Percentiles rank a stretch among this genome's conserved stretches.
Conservation (phyloP, 2,888 invertebrate species). For the Busseola fusca region DNA sequence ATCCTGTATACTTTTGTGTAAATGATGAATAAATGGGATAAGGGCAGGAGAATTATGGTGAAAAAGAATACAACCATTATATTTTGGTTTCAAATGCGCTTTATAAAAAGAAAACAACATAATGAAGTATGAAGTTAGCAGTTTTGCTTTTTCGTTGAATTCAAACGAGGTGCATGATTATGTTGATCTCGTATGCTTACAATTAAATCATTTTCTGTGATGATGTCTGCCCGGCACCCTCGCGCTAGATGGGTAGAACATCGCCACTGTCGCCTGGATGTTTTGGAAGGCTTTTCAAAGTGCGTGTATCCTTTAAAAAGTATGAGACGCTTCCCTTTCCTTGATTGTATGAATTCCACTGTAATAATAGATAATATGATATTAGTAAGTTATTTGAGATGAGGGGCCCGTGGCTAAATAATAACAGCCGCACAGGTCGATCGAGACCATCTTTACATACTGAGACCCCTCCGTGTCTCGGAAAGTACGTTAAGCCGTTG, state of each 20-base stretch:
- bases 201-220: slow-evolving; percentile 21
- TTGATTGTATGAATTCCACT: slow-evolving; percentile 31
- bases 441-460: too few species aligned
- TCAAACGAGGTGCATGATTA: slow-evolving; percentile 25
- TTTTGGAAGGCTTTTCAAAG: slow-evolving; percentile 43
- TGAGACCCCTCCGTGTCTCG: too few species aligned
- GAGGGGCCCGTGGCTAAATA: too few species aligned
- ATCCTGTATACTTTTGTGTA: too few species aligned
- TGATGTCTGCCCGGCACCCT: slow-evolving; percentile 35
- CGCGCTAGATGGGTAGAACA: slow-evolving; percentile 32
- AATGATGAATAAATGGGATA: too few species aligned
- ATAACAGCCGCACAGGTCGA: too few species aligned
- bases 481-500: too few species aligned
- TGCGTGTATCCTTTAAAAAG: slow-evolving; percentile 28
- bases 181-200: slow-evolving; percentile 34
- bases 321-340: slow-evolving; percentile 39
- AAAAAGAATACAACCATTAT: neutral
- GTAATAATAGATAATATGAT: neutral
- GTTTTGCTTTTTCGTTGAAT: too few species aligned
- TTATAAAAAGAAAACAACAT: neutral
- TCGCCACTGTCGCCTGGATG: slow-evolving; percentile 30
- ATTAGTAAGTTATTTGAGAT: neutral
- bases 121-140: neutral
- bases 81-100: neutral
- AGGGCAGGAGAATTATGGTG: too few species aligned